A percentile compares a stretch with the other conserved stretches of the same genome.
phyloP scores from a whole-genome alignment of 2,888 invertebrate species.

The Eustalomyia histrio region DNA sequence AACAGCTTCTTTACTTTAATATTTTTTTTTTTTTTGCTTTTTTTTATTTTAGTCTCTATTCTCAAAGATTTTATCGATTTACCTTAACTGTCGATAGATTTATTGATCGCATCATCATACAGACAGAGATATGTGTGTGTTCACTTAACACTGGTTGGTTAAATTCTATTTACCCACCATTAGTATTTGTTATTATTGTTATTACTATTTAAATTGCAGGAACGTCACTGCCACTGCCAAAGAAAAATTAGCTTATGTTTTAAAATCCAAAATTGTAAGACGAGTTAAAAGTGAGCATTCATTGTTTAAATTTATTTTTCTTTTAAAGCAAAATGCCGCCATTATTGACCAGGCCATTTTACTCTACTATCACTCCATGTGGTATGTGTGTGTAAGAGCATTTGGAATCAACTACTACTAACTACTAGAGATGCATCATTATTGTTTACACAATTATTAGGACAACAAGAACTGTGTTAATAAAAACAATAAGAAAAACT shows the following conservation, averaged over 20 bases:
- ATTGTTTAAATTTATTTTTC: constrained; percentile 68
- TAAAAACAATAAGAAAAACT: constrained; percentile 28
- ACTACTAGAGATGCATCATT: constrained; percentile 72
- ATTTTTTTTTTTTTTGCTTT: background rate
- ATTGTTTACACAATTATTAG: constrained; percentile 78
- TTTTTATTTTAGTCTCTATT: too few species aligned
- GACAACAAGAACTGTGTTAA: constrained; percentile 66
- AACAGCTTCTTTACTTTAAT: constrained; percentile 32
- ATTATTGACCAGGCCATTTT: constrained; percentile 56
- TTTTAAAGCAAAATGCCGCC: constrained; percentile 72
- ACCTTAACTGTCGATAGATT: constrained; percentile 24
- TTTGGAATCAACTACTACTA: constrained; percentile 32
- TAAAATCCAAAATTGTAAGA: background rate
- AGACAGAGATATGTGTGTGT: constrained; percentile 5
- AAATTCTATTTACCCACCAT: constrained; percentile 72
- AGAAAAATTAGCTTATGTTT: constrained; percentile 73
- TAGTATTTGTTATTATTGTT: constrained; percentile 76
- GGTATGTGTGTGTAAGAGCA: background rate
- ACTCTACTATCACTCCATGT: constrained; percentile 7
- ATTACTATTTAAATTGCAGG: constrained; percentile 76
- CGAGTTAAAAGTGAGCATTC: constrained; percentile 43
- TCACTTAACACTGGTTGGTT: constrained; percentile 48
- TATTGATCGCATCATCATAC: constrained; percentile 28
- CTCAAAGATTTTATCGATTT: background rate
- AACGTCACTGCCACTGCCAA: constrained; percentile 37